A percentile compares a stretch with the other conserved stretches of the same genome.
These are phyloP conservation scores for Beris chalybata DNA, from an alignment of 2,888 invertebrate genomes.

Conservation along the genomic window DNA sequence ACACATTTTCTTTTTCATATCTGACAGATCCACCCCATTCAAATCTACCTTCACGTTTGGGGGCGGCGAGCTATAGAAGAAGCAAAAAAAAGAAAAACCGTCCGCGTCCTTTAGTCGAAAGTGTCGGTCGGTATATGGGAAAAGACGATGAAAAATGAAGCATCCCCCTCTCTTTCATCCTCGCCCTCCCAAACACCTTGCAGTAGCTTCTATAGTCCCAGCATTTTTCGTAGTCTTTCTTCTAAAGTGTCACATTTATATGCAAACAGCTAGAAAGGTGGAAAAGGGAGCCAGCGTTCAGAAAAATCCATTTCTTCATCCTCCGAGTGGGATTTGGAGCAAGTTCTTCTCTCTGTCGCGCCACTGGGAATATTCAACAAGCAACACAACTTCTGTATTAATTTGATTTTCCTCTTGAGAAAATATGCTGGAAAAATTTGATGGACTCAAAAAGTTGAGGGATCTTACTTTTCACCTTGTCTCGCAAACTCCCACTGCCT, in stretches of 20 bases:
- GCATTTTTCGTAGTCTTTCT: not conserved
- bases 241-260: slow-evolving; percentile 34
- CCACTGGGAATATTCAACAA: slow-evolving; percentile 24
- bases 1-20: slow-evolving; percentile 32
- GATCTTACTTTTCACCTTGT: slow-evolving; percentile 28
- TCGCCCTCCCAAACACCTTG: too few relatives aligned
- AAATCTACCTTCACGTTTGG: not conserved
- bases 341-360: slow-evolving; percentile 13
- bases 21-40: slow-evolving; percentile 19
- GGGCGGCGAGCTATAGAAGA: too few relatives aligned
- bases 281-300: not conserved
- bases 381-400: slow-evolving; percentile 34
- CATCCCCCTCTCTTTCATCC: too few relatives aligned
- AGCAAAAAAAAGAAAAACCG: too few relatives aligned
- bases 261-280: slow-evolving; percentile 22
- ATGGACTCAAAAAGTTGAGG: slow-evolving; percentile 35
- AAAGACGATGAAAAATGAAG: too few relatives aligned
- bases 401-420: slow-evolving; percentile 39
- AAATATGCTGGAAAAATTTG: slow-evolving; percentile 38
- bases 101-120: too few relatives aligned
- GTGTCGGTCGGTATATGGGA: too few relatives aligned
- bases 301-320: not conserved
- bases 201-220: too few relatives aligned
- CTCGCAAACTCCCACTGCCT: not conserved
- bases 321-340: not conserved